These are phyloP conservation scores for Spicauda simplicius DNA, from an alignment of 2,888 invertebrate genomes.

Conservation along the genomic window DNA sequence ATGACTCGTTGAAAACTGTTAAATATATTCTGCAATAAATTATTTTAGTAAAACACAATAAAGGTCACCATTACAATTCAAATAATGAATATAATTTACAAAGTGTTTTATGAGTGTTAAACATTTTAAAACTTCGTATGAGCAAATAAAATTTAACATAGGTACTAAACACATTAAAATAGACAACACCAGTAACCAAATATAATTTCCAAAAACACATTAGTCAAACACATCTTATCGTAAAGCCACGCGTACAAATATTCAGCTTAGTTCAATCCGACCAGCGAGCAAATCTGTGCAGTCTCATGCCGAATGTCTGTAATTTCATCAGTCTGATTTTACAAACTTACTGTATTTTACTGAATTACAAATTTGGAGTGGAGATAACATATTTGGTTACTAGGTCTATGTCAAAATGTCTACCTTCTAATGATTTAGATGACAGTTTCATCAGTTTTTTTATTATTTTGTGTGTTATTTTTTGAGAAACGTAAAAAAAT, in stretches of 20 bases:
- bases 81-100: conserved; percentile 35
- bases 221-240: too few relatives aligned
- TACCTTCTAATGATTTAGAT: conserved; percentile 17
- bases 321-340: too few relatives aligned
- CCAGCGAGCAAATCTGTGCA: too few relatives aligned
- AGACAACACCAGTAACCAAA: background rate
- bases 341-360: too few relatives aligned
- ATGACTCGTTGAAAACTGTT: conserved; percentile 46
- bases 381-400: conserved; percentile 1
- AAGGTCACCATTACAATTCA: conserved; percentile 77
- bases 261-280: too few relatives aligned
- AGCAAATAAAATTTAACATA: conserved; percentile 31
- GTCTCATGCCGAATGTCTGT: too few relatives aligned
- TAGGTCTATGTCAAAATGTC: background rate
- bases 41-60: conserved; percentile 67
- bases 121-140: conserved; percentile 39
- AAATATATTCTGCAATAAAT: conserved; percentile 58
- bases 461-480: too few relatives aligned
- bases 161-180: background rate
- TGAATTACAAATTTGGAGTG: background rate
- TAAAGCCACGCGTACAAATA: too few relatives aligned
- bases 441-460: background rate
- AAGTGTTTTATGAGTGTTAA: conserved; percentile 40
- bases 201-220: background rate
- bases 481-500: too few relatives aligned